These are phyloP conservation scores for Pterostichus niger DNA, from an alignment of 2,888 invertebrate species.

Conservation along the genomic window DNA sequence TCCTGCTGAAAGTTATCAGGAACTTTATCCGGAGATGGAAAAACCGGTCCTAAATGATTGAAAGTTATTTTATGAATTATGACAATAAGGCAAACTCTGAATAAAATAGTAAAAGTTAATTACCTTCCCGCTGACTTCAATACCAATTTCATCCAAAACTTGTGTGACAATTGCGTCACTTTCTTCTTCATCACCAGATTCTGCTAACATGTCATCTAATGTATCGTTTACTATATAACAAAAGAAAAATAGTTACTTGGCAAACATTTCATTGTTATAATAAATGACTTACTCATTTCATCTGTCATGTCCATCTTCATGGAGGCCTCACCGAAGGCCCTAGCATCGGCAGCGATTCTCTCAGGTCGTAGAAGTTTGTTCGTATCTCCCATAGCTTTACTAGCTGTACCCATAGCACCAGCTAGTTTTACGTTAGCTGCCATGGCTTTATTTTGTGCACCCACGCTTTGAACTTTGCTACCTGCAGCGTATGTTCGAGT, in stretches of 20 bases:
- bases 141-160: constrained; percentile 97
- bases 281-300: constrained; percentile 87
- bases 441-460: constrained; percentile 93
- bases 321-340: constrained; percentile 90
- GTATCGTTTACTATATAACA: constrained; percentile 89
- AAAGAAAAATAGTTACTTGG: constrained; percentile 53
- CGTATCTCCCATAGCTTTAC: constrained; percentile 93
- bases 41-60: too few species aligned
- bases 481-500: constrained; percentile 89
- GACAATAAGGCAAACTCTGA: too few species aligned
- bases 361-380: constrained; percentile 93
- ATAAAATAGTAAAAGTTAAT: neutral
- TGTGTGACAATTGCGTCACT: constrained; percentile 92
- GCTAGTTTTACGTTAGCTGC: constrained; percentile 93
- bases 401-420: constrained; percentile 92
- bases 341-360: constrained; percentile 89
- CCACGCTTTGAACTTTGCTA: constrained; percentile 88
- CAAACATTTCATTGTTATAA: neutral
- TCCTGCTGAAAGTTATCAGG: too few species aligned
- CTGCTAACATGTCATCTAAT: constrained; percentile 92
- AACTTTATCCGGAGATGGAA: too few species aligned
- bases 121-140: constrained; percentile 93
- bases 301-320: constrained; percentile 97
- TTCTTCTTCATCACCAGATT: constrained; percentile 95
- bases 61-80: too few species aligned